Evolutionary conservation across 2,888 invertebrate species (phyloP).

Genomic region (Ormyrus rosae): DNA sequence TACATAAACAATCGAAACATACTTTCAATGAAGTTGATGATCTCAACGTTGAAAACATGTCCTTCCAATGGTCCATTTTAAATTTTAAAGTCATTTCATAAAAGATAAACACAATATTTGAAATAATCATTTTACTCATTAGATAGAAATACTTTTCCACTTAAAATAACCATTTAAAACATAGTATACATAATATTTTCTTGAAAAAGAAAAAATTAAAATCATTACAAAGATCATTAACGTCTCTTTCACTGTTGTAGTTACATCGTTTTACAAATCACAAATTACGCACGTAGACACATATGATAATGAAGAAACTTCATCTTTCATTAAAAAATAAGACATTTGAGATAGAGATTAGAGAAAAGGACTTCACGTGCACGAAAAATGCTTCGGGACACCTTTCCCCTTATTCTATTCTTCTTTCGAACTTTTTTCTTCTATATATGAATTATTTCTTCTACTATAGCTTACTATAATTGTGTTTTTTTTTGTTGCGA

Average conservation of each 20-base stretch:
- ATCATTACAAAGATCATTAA: conserved; percentile 46
- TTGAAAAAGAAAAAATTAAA: conserved; percentile 26
- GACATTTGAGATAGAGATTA: conserved; percentile 38
- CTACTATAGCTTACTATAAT: conserved; percentile 29
- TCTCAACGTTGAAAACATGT: conserved; percentile 28
- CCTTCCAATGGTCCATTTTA: conserved; percentile 24
- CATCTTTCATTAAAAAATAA: conserved; percentile 46
- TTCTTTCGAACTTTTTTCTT: conserved; percentile 23
- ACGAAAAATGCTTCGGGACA: neutral
- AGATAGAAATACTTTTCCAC: conserved; percentile 41
- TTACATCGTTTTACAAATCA: conserved; percentile 55
- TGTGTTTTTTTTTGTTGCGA: conserved; percentile 7
- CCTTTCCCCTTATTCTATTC: neutral
- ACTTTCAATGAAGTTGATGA: conserved; percentile 43
- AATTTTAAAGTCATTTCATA: conserved; percentile 16
- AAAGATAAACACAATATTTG: conserved; percentile 37
- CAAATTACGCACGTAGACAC: conserved; percentile 57
- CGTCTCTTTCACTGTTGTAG: conserved; percentile 47
- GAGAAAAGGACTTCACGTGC: conserved; percentile 5
- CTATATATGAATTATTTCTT: conserved; percentile 19
- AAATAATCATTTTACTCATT: conserved; percentile 45
- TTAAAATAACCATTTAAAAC: conserved; percentile 49
- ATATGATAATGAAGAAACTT: conserved; percentile 50
- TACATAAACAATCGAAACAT: conserved; percentile 48
- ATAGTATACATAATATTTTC: conserved; percentile 39